These are phyloP conservation scores for Heptranchias perlo DNA, from an alignment of 2,113 vertebrate species.

Conservation along the genomic window DNA sequence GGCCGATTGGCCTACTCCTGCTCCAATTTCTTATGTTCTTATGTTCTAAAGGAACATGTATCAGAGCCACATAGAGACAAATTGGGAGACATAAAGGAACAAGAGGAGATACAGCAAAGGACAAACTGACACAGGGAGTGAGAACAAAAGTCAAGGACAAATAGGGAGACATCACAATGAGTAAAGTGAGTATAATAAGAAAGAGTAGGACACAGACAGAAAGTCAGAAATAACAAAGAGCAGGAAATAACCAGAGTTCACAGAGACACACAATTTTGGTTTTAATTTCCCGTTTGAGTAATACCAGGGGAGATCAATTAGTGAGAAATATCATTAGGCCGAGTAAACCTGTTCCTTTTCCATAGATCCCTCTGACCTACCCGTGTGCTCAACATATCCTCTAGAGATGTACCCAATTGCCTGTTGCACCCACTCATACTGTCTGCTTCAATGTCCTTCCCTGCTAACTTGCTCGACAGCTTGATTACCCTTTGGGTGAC, in stretches of 20 bases:
- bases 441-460: background rate
- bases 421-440: background rate
- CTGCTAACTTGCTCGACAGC: background rate
- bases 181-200: background rate
- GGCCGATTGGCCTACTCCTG: no score
- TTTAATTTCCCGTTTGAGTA: no score
- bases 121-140: background rate
- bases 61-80: background rate
- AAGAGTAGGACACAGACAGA: background rate
- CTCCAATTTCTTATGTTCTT: no score
- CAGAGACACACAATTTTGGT: background rate
- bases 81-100: no score
- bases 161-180: background rate
- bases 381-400: background rate
- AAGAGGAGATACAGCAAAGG: no score
- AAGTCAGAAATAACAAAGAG: background rate
- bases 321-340: no score
- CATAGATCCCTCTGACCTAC: background rate
- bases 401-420: background rate
- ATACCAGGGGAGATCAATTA: no score
- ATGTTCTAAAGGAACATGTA: background rate
- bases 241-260: background rate
- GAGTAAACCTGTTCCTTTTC: background rate
- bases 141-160: background rate
- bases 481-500: background rate